These are phyloP conservation scores for Lycocerus yunnanus DNA, from an alignment of 2,888 invertebrate genomes.

Conservation along the genomic window DNA sequence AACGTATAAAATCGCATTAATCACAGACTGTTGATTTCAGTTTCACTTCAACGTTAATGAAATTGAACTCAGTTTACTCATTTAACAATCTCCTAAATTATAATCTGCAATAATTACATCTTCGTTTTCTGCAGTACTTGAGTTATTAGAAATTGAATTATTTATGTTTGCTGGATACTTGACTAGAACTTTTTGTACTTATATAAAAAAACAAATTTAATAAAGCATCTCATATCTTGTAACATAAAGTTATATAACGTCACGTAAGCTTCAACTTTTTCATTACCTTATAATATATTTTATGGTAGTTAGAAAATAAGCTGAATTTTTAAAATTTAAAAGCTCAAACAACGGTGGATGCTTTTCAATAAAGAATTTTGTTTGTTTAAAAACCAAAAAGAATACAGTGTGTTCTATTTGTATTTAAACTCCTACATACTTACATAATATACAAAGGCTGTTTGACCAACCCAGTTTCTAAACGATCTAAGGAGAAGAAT, in stretches of 20 bases:
- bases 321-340: background rate
- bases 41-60: conserved; percentile 2
- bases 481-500: too few relatives aligned
- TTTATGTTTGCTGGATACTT: background rate
- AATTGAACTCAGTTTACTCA: background rate
- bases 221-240: background rate
- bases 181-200: background rate
- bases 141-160: background rate
- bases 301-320: background rate
- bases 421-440: too few relatives aligned
- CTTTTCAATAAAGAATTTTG: background rate
- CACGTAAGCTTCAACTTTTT: background rate
- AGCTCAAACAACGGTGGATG: background rate
- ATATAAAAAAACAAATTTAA: background rate
- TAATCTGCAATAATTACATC: background rate
- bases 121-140: background rate
- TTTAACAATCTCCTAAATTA: background rate
- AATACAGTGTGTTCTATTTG: too few relatives aligned
- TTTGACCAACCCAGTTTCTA: too few relatives aligned
- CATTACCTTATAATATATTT: background rate
- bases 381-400: background rate
- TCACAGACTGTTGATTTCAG: conserved; percentile 15
- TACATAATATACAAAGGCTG: too few relatives aligned
- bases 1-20: conserved; percentile 12
- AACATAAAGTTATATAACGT: background rate